Percentiles rank a stretch among this genome's conserved stretches.
Conservation (phyloP, 1,140 invertebrate genomes). For the Micrasema longulum region DNA sequence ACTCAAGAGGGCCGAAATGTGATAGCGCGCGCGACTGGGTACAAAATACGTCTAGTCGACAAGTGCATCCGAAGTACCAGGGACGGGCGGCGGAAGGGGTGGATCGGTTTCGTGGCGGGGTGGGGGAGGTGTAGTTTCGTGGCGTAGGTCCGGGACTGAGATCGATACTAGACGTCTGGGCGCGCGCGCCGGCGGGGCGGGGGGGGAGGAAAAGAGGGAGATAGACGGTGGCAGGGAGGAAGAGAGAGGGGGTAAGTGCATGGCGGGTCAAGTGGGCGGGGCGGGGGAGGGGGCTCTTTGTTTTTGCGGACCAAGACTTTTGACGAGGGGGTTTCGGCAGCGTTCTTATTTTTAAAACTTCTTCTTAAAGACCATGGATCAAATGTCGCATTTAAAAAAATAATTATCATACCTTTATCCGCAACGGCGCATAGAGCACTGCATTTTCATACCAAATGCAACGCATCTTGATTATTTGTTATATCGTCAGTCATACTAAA, state of each 20-base stretch:
- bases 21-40: constrained; percentile 52
- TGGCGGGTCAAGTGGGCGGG: constrained; percentile 37
- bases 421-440: too few relatives aligned
- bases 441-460: too few relatives aligned
- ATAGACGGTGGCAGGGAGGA: constrained; percentile 26
- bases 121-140: constrained; percentile 33
- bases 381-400: too few relatives aligned
- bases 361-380: too few relatives aligned
- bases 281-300: constrained; percentile 19
- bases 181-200: constrained; percentile 29
- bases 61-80: constrained; percentile 47
- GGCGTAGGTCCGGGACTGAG: constrained; percentile 53
- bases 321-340: constrained; percentile 14
- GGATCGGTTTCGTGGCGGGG: not conserved
- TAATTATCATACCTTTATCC: too few relatives aligned
- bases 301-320: constrained; percentile 37
- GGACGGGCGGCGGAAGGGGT: not conserved
- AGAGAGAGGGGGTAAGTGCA: constrained; percentile 10
- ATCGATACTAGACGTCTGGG: constrained; percentile 52
- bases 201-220: constrained; percentile 31
- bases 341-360: too few relatives aligned
- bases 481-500: too few relatives aligned
- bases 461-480: too few relatives aligned
- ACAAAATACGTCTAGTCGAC: constrained; percentile 55
- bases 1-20: constrained; percentile 53